Base-by-base conservation (phyloP, 2,888 invertebrate species). In the Eristalinus aeneus region DNA sequence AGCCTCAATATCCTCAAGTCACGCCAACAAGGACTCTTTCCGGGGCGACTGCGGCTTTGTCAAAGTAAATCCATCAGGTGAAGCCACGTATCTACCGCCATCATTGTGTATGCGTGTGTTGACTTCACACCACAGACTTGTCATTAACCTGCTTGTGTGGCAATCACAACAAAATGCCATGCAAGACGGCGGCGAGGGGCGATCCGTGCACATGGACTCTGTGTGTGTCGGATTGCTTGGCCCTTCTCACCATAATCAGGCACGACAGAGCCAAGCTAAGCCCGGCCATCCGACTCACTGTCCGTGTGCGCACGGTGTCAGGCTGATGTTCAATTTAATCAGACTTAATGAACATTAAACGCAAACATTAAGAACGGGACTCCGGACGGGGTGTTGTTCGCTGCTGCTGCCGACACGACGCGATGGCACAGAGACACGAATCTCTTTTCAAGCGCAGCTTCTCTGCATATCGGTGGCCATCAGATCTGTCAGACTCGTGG, bases 341-440 rank as follows among this genome's bases (percentile, higher is more conserved):
- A 69, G 68, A 75, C 58, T 82, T 77, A 82, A 72, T 65, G 65
- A 77, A 71, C 61, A 82, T 72, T 53, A 61, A 76, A 76, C 53
- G 58, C 12, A 65, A 36, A 71, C 65, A 68, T 67, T 32, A 22
- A 53, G 20, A 63, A 22, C 22, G 12, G 31, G 31, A 46, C 46
- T 46, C 46, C 46, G 46, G 46, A 46, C 46, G 16, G 46, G 46
- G 46, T 46, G 46, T 46, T 46, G 46, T 46, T 46, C 39, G 16
- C 16, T 39, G 39, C 39, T n/a, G 39, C 39, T 8, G 16, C 54
- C 27, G 54, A 27, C 54, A 39, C 23, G 46, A 63, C 53, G 54
- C 16, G 32, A 11, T 4, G n/a, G 46, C 16, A 16, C 16, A 46
- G 10, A 4, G 46, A 54, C 16, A 23, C 9, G 46, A 46, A 16